Conservation (phyloP, 2,888 invertebrate genomes). For the Papilio elwesi region DNA sequence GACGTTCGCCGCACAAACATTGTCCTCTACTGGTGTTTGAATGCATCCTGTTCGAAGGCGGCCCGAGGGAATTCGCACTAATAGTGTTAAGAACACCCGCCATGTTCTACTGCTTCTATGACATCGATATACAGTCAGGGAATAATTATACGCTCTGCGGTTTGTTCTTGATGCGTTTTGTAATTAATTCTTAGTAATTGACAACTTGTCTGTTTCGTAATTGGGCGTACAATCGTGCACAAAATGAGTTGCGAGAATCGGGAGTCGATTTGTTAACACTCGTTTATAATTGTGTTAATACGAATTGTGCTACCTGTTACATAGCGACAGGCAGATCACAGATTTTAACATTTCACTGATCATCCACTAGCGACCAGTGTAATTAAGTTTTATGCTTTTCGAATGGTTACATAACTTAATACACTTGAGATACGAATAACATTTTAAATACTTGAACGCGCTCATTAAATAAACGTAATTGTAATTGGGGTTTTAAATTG, state of each 20-base stretch:
- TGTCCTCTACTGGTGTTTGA: conserved; percentile 62
- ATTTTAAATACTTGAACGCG: too few relatives aligned
- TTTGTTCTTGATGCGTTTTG: conserved; percentile 4
- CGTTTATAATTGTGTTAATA: too few relatives aligned
- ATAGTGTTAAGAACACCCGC: conserved; percentile 52
- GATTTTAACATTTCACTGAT: neutral
- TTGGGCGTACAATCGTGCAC: conserved; percentile 1
- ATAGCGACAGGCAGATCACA: too few relatives aligned
- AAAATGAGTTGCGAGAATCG: conserved; percentile 13
- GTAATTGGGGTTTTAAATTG: neutral
- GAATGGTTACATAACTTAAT: too few relatives aligned
- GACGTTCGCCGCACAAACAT: conserved; percentile 67
- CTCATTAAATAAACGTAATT: too few relatives aligned
- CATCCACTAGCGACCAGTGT: too few relatives aligned
- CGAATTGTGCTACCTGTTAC: neutral
- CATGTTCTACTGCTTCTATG: conserved; percentile 20
- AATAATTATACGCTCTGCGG: neutral
- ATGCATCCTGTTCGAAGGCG: conserved; percentile 57
- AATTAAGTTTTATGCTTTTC: too few relatives aligned
- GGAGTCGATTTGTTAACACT: neutral
- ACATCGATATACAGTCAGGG: conserved; percentile 30
- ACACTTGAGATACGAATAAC: too few relatives aligned
- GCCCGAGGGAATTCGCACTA: conserved; percentile 55
- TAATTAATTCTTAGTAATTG: conserved; percentile 26
- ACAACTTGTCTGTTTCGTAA: neutral